Base-by-base conservation (phyloP, 1,140 invertebrate species). In the Trichonephila inaurata region DNA sequence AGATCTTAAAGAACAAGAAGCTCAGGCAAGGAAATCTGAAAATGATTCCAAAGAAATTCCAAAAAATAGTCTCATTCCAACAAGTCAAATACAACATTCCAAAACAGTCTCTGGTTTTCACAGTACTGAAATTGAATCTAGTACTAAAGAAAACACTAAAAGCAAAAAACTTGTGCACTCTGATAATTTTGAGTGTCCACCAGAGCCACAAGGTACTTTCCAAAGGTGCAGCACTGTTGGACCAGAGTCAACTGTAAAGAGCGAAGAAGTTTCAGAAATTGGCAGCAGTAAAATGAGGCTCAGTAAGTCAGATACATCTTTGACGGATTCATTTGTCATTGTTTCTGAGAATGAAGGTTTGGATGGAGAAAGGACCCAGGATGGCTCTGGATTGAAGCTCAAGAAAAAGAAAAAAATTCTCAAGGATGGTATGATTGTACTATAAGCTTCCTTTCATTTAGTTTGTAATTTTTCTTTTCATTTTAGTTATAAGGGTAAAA, bases 311-410 rank as follows among this genome's bases (percentile, higher is more conserved):
- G 98, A 98, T 95, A 98, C 98, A 0, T 98, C 98, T 95, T 96
- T 99, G 4, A 98, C 98, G 0, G 98, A 99, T 95, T 98, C 98
- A 60, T 99, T 99, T 96, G 98, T 98, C 1, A 96, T 98, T 94
- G 97, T 98, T 18, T 97, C 97, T 7, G 97, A 97, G 94, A 96
- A 96, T 83, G 96, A 96, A 72, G 95, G 95, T 5, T 95, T 95
- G 77, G 95, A 95, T 60, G 94, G 95, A 58, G 94, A 95, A 64
- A 87, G 92, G 33, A 24, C 61, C n/a, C 60, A 58, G 40, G 94
- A 94, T 14, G 61, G 72, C 2, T 21, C 77, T 69, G 40, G 61
- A 1, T 18, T 83, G 21, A 28, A 87, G 24, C 69, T 40, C 12
- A 91, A 92, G 58, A 94, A 91, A 82, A 95, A 94, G 66, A 93